Evolutionary conservation across 2,888 invertebrate species (phyloP).

Genomic region (Archaeoteleia sp.): DNA sequence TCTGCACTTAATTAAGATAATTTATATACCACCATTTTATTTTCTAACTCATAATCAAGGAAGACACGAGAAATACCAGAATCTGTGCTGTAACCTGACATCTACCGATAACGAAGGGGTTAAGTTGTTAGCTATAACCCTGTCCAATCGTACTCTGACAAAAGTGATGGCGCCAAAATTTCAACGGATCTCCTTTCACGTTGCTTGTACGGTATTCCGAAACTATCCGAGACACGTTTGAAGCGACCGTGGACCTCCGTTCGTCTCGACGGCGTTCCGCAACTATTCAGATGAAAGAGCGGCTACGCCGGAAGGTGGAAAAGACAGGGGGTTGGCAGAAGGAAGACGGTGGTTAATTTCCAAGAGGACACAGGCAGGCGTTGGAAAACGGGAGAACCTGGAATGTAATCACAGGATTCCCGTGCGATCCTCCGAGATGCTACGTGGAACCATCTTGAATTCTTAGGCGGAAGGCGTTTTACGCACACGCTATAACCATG

Average conservation of each 20-base stretch:
- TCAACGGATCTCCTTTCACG: conserved; percentile 30
- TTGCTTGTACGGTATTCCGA: conserved; percentile 48
- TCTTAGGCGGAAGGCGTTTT: conserved; percentile 69
- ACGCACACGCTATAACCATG: conserved; percentile 58
- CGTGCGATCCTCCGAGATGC: conserved; percentile 71
- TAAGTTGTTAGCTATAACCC: background rate
- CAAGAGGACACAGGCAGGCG: conserved; percentile 51
- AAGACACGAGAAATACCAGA: no score
- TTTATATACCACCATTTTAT: no score
- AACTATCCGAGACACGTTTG: conserved; percentile 54
- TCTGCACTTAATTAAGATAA: no score
- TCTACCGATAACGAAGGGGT: background rate
- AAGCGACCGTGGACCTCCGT: conserved; percentile 45
- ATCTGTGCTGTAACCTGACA: no score
- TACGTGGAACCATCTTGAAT: conserved; percentile 70
- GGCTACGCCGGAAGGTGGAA: conserved; percentile 39
- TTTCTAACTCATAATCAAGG: background rate
- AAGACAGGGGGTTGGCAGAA: conserved; percentile 52
- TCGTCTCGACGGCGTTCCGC: conserved; percentile 52
- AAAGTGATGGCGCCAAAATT: conserved; percentile 24
- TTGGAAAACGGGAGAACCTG: conserved; percentile 59
- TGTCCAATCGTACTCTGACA: conserved; percentile 10
- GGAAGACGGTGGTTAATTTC: conserved; percentile 55
- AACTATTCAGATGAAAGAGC: conserved; percentile 56
- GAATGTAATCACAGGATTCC: conserved; percentile 75